These are phyloP conservation scores for Margaritifera margaritifera DNA, from an alignment of 2,888 invertebrate genomes.

Conservation along the genomic window DNA sequence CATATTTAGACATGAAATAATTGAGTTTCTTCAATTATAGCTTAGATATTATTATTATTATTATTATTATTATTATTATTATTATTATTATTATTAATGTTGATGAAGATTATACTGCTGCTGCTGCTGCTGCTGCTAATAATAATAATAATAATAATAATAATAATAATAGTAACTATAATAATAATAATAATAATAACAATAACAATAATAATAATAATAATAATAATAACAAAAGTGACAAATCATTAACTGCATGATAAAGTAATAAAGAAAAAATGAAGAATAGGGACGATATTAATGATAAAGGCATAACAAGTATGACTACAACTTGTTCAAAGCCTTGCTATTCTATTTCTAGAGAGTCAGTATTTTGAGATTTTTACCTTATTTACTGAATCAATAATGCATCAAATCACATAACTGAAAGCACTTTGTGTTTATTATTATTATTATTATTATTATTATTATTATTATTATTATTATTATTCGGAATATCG, in stretches of 20 bases:
- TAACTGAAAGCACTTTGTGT: no score
- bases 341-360: no score
- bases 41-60: not conserved
- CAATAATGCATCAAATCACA: no score
- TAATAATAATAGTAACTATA: slow-evolving; percentile 1
- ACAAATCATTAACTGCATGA: not conserved
- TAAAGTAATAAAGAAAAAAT: not conserved
- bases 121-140: slow-evolving; percentile 1
- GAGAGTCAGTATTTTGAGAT: no score
- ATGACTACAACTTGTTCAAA: no score
- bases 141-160: not conserved
- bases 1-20: no score
- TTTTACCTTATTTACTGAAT: no score
- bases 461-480: no score
- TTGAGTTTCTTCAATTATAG: no score
- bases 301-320: no score
- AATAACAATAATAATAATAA: not conserved
- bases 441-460: no score
- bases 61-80: not conserved
- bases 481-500: no score
- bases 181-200: not conserved
- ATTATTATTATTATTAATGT: not conserved
- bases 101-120: not conserved
- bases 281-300: not conserved
- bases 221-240: not conserved